Evolutionary conservation across 2,888 invertebrate species (phyloP).

Genomic region (Ichneumon xanthorius): DNA sequence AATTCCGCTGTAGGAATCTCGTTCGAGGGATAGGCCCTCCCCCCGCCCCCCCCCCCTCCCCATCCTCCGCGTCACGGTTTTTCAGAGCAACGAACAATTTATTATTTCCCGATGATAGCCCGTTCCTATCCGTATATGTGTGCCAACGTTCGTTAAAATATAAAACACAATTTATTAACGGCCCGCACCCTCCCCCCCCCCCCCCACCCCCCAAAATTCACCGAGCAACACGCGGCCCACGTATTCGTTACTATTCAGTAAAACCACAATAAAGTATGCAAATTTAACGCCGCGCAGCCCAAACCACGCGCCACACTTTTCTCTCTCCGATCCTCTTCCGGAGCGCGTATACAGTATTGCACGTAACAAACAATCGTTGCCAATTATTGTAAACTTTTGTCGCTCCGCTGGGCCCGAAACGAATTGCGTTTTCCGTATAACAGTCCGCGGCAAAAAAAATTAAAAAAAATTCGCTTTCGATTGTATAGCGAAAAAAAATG

Average conservation of each 20-base stretch:
- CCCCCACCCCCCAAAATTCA: conserved; percentile 15
- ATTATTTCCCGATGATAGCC: conserved; percentile 52
- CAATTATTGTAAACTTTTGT: conserved; percentile 68
- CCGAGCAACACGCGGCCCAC: conserved; percentile 41
- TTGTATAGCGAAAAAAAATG: conserved; percentile 21
- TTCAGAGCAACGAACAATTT: conserved; percentile 35
- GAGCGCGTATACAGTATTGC: conserved; percentile 31
- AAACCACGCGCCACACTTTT: conserved; percentile 24
- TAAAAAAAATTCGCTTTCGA: not conserved
- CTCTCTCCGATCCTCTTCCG: conserved; percentile 6
- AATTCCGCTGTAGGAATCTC: not conserved
- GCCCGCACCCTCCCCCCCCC: not conserved
- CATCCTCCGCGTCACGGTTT: not conserved
- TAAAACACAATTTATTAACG: conserved; percentile 61
- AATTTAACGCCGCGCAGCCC: conserved; percentile 49
- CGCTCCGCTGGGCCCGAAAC: conserved; percentile 61
- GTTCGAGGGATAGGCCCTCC: conserved; percentile 4
- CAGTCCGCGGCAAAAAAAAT: not conserved
- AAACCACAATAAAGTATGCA: conserved; percentile 67
- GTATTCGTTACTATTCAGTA: conserved; percentile 50
- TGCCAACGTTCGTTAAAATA: conserved; percentile 40
- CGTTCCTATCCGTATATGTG: not conserved
- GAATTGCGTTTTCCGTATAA: conserved; percentile 1
- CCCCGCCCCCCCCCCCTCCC: conserved; percentile 3
- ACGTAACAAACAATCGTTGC: conserved; percentile 30